Conservation (phyloP, 2,113 vertebrate species). For the Rhinopithecus roxellana region DNA sequence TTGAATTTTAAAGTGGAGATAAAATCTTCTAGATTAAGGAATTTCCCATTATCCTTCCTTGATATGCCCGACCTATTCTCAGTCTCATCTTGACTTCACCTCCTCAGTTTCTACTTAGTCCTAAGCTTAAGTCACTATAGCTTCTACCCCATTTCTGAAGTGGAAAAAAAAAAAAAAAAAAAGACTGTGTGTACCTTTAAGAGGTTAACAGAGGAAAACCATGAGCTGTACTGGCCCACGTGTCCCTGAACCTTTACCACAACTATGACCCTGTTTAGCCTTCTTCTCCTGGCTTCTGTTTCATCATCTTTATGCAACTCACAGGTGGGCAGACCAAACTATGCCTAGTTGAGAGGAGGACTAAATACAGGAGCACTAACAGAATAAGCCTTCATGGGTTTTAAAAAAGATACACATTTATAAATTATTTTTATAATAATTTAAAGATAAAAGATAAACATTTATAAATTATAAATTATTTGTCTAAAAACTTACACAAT, state of each 20-base stretch:
- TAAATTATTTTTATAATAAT: neutral
- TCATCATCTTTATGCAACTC: neutral
- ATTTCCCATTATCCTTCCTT: neutral
- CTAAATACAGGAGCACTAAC: neutral
- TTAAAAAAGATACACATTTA: neutral
- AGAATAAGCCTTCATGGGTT: neutral
- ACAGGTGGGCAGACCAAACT: neutral
- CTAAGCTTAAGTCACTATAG: neutral
- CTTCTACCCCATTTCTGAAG: neutral
- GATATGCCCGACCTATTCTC: neutral
- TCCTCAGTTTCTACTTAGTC: neutral
- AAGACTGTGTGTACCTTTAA: no score
- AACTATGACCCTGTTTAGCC: neutral
- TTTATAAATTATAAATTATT: neutral
- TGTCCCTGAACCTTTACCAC: neutral
- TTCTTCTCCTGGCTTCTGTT: neutral
- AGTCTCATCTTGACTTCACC: neutral
- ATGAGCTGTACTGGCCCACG: neutral
- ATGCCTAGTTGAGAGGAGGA: neutral
- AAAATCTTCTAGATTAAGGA: neutral
- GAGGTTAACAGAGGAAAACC: neutral
- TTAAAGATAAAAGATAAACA: neutral
- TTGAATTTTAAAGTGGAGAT: conserved; percentile 14
- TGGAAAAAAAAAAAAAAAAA: neutral
- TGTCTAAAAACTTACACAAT: neutral